Base-by-base conservation (phyloP, 2,797 vertebrate species). In the Dryobates pubescens region DNA sequence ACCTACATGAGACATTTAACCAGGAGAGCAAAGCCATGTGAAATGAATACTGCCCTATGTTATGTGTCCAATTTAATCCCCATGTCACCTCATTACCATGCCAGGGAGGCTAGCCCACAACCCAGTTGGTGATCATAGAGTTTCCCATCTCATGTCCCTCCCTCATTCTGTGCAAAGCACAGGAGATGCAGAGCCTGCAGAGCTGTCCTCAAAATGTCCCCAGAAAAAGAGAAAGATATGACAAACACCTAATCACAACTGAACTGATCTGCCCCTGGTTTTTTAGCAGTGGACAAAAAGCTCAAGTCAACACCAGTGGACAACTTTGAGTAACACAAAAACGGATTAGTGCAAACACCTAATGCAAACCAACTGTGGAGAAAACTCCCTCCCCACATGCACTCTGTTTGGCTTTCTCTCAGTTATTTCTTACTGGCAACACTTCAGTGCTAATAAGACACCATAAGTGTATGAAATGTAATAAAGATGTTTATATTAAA, bases 401-500 rank as follows among this genome's bases (percentile, higher is more conserved):
- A 58, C 47, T 62, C 43, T 5, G 2, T 51, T 83, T 89, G 88
- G 95, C 78, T 87, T 65, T 86, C 67, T 94, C 90, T 94, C 85
- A 23, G 54, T 88, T 92, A 89, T 76, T 93, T 92, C 79, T 78
- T 75, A 79, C 1, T 96, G 96, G 96, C 95, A 96, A 84, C 85
- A 92, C 61, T 94, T 96, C 91, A 93, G 56, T 88, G 77, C 54
- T 96, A 96, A 93, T 95, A 96, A 93, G 85, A 91, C 80, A 88
- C 90, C 92, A 69, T 81, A 95, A 96, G 93, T 89, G 92, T 85
- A 92, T 82, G 90, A 96, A 94, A 94, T 53, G 88, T 63, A 96
- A 90, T 92, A 89, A 94, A 92, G 84, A 94, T 94, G 91, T 96
- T 96, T 96, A 96, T 47, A 82, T 94, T 91, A 96, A 96, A 96